Conservation (phyloP, 1,140 invertebrate genomes). For the Drosophila novamexicana region DNA sequence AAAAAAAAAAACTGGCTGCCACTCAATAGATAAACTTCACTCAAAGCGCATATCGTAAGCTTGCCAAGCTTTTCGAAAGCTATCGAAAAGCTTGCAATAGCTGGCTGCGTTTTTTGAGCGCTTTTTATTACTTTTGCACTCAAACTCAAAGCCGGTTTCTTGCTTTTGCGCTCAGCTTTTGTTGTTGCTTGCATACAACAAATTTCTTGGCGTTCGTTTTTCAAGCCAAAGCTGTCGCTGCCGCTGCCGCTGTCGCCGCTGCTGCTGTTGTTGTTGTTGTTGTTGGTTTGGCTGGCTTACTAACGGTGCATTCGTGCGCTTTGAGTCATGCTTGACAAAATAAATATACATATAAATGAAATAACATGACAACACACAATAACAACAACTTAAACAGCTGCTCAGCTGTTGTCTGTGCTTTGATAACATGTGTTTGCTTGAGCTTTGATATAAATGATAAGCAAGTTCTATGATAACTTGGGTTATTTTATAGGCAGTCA, state of each 20-base stretch:
- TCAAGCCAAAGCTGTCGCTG: conserved; percentile 10
- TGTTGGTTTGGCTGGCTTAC: conserved; percentile 14
- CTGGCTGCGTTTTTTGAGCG: conserved; percentile 48
- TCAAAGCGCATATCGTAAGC: conserved; percentile 38
- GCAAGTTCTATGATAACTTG: background rate
- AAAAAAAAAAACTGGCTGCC: background rate
- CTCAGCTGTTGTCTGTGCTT: conserved; percentile 4
- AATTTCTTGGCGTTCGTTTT: conserved; percentile 31
- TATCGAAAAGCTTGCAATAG: conserved; percentile 59
- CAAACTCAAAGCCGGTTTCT: conserved; percentile 41
- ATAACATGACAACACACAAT: background rate
- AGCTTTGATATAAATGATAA: no score
- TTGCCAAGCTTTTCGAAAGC: conserved; percentile 49
- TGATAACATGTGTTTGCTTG: conserved; percentile 2
- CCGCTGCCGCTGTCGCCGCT: no score
- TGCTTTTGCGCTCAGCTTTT: conserved; percentile 6
- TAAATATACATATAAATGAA: background rate
- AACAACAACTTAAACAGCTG: conserved; percentile 27
- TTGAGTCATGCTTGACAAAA: conserved; percentile 46
- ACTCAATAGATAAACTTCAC: conserved; percentile 10
- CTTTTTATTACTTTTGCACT: conserved; percentile 7
- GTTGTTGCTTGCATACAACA: conserved; percentile 27
- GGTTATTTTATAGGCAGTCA: background rate
- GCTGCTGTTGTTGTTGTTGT: background rate
- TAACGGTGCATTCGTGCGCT: conserved; percentile 65